Base-by-base conservation (phyloP, 2,113 vertebrate genomes). In the Nothoprocta perdicaria region DNA sequence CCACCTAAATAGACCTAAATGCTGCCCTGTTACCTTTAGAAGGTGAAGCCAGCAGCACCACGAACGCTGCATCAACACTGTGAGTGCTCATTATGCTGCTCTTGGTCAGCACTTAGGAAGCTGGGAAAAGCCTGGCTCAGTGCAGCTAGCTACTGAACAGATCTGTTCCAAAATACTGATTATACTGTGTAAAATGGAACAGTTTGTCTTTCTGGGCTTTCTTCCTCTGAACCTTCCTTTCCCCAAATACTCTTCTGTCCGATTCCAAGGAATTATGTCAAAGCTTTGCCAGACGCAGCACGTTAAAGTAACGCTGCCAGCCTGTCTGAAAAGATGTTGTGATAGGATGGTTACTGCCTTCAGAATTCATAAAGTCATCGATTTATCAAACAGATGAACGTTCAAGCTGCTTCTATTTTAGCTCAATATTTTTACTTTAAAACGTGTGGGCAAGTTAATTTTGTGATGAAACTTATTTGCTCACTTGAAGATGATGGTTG, bases 31-130 rank as follows among this genome's bases (percentile, higher is more conserved):
- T 72, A 35, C 22, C 10, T 41, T 58, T 17, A 58, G 77, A 85
- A 80, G 14, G 15, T 31, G 0, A 6, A 61, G 9, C 29, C 0
- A 0, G 60, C 14, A 66, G 0, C 23, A 31, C 83, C 67, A 61
- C 10, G 24, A 16, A 21, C 16, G 24, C 38, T 26, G 19, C 31
- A 9, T 19, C 45, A 72, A 33, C 4, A 29, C 10, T 88, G 63
- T 38, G 31, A 3, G 6, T 78, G 10, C 45, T 5, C 9, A 1
- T 33, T 74, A 41, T 24, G 12, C 5, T 33, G 46, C 21, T 18
- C 17, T 23, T 76, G 85, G 31, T 75, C 38, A 50, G 66, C 74
- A 55, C 60, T 74, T n/a, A 55, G 55, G 7, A 71, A 66, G 46
- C 72, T n/a, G 29, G 1, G 0, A 48, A 88, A n/a, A 26, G 18